phyloP scores from a whole-genome alignment of 2,113 vertebrate species.

The Cryptomyrus ogoouensis region DNA sequence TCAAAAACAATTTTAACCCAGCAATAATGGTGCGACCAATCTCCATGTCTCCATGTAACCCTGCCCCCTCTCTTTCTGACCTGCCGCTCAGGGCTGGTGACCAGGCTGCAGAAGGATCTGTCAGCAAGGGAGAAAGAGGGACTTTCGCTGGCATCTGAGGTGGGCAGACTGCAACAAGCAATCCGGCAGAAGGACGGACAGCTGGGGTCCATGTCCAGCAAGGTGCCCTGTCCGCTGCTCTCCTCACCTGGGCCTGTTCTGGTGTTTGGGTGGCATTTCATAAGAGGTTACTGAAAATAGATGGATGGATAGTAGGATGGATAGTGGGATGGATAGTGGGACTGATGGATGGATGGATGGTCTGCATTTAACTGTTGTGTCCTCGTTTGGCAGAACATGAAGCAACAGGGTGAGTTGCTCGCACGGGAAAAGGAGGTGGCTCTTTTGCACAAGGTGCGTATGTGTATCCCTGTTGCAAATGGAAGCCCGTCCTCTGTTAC shows the following conservation, averaged over 20 bases:
- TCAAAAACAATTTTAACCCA: background rate
- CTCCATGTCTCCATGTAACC: background rate
- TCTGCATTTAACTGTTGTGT: background rate
- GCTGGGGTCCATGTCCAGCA: constrained; percentile 52
- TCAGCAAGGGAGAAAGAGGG: constrained; percentile 52
- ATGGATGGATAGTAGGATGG: background rate
- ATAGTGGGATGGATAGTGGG: background rate
- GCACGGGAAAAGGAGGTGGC: constrained; percentile 44
- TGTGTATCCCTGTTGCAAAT: background rate
- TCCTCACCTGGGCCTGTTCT: background rate
- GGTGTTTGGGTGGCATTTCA: background rate
- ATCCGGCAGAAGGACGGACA: constrained; percentile 55
- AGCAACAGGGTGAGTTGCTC: constrained; percentile 36
- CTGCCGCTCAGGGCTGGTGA: constrained; percentile 51
- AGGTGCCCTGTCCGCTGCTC: constrained; percentile 40
- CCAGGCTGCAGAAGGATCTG: constrained; percentile 59
- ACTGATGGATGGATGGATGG: background rate
- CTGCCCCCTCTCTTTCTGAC: background rate
- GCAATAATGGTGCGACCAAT: background rate
- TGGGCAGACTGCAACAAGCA: constrained; percentile 50
- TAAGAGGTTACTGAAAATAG: background rate
- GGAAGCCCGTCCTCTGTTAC: background rate
- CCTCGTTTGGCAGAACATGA: constrained; percentile 36
- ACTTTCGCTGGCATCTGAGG: constrained; percentile 49
- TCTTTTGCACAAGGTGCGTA: constrained; percentile 53